Conservation (phyloP, 2,797 vertebrate species). For the Smutsia gigantea region DNA sequence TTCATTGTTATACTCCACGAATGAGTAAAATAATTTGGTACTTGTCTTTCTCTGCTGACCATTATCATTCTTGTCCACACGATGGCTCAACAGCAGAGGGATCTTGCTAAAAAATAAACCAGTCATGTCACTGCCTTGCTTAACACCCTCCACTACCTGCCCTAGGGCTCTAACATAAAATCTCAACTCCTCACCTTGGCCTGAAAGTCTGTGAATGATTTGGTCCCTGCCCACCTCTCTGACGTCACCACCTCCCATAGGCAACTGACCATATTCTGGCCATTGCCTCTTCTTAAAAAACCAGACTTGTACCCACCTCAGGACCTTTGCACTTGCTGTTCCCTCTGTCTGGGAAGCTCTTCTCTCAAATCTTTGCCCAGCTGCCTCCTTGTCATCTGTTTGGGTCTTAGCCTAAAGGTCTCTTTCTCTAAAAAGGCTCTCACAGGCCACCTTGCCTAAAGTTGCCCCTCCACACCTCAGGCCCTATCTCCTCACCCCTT, state of each 20-base stretch:
- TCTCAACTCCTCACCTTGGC: not conserved
- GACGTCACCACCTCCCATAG: not conserved
- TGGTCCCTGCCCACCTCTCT: not conserved
- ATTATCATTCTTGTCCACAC: not conserved
- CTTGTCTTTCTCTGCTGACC: too few species aligned
- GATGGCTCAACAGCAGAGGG: not conserved
- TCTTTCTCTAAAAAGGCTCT: not conserved
- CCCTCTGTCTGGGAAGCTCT: not conserved
- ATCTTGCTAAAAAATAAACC: not conserved
- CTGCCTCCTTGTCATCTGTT: not conserved
- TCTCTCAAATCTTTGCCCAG: not conserved
- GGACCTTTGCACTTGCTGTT: not conserved
- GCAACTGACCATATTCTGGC: not conserved
- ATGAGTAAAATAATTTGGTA: too few species aligned
- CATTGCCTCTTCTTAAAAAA: not conserved
- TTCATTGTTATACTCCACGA: too few species aligned
- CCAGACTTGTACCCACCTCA: not conserved
- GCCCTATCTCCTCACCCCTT: not conserved
- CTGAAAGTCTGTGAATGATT: not conserved
- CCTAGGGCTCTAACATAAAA: not conserved
- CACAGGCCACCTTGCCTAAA: not conserved
- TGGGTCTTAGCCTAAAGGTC: not conserved
- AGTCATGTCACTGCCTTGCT: not conserved
- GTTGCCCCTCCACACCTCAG: not conserved
- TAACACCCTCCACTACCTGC: not conserved